Conservation (phyloP, 2,888 invertebrate genomes). For the Eupithecia centaureata region DNA sequence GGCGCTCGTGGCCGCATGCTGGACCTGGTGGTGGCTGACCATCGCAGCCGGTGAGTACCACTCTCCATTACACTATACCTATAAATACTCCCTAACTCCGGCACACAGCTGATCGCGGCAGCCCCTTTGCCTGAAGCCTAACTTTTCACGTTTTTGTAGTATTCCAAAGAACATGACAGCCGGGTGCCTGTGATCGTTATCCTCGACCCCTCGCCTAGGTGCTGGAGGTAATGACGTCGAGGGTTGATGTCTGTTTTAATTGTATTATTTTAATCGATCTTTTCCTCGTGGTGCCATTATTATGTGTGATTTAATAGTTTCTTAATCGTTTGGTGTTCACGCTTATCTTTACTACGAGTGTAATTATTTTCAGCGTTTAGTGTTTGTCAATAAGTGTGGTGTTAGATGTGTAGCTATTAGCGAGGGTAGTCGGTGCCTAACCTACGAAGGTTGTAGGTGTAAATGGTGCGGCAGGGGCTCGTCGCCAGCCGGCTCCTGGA, state of each 20-base stretch:
- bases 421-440: constrained; percentile 18
- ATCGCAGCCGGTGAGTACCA: constrained; percentile 81
- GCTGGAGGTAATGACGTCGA: constrained; percentile 48
- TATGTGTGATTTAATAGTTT: constrained; percentile 24
- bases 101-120: constrained; percentile 68
- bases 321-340: constrained; percentile 23
- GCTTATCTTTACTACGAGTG: constrained; percentile 25
- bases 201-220: constrained; percentile 54
- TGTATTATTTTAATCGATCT: constrained; percentile 53
- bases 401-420: constrained; percentile 30
- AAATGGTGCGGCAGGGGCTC: constrained; percentile 23
- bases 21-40: constrained; percentile 82
- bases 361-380: constrained; percentile 19
- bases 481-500: constrained; percentile 31
- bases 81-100: constrained; percentile 7
- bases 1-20: constrained; percentile 83
- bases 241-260: constrained; percentile 58
- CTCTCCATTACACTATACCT: constrained; percentile 19
- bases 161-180: constrained; percentile 53
- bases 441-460: background rate
- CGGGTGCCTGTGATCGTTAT: constrained; percentile 55
- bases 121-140: constrained; percentile 52
- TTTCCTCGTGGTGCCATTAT: constrained; percentile 34
- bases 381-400: constrained; percentile 40
- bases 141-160: constrained; percentile 62